Conservation (phyloP, 1,140 invertebrate species). For the Leptinotarsa lineolata region DNA sequence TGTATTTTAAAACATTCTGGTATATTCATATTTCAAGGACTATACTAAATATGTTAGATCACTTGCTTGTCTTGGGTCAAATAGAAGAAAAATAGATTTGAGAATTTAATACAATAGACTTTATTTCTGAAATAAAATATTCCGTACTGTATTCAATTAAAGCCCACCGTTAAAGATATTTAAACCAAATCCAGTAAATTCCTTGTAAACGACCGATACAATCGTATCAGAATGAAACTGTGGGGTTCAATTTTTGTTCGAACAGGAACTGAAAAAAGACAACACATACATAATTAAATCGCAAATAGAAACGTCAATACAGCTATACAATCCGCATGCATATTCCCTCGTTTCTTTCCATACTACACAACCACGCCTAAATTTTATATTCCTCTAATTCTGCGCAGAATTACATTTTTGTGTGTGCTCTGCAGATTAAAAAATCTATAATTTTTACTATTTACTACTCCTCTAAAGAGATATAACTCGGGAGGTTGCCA, state of each 20-base stretch:
- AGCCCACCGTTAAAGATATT: too few species aligned
- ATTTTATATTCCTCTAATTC: slow-evolving; percentile 49
- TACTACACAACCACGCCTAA: slow-evolving; percentile 47
- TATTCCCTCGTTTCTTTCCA: slow-evolving; percentile 47
- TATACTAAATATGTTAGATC: too few species aligned
- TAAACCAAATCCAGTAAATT: background rate
- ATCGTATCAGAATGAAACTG: background rate
- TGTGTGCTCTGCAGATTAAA: slow-evolving; percentile 44
- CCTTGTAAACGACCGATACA: background rate
- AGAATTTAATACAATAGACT: too few species aligned
- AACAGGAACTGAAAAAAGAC: slow-evolving; percentile 43
- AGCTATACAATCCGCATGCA: slow-evolving; percentile 42
- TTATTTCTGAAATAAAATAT: too few species aligned
- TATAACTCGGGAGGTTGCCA: slow-evolving; percentile 41
- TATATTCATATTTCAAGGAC: too few species aligned
- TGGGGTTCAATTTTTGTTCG: background rate
- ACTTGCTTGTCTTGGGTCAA: too few species aligned
- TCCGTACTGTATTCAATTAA: too few species aligned
- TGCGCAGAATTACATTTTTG: slow-evolving; percentile 49
- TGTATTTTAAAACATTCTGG: too few species aligned
- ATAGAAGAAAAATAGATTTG: too few species aligned
- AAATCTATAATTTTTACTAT: slow-evolving; percentile 52
- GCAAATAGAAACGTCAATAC: slow-evolving; percentile 54
- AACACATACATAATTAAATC: slow-evolving; percentile 52
- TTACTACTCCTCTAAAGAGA: slow-evolving; percentile 46